Conservation (phyloP, 2,888 invertebrate genomes). For the Selenia dentaria region DNA sequence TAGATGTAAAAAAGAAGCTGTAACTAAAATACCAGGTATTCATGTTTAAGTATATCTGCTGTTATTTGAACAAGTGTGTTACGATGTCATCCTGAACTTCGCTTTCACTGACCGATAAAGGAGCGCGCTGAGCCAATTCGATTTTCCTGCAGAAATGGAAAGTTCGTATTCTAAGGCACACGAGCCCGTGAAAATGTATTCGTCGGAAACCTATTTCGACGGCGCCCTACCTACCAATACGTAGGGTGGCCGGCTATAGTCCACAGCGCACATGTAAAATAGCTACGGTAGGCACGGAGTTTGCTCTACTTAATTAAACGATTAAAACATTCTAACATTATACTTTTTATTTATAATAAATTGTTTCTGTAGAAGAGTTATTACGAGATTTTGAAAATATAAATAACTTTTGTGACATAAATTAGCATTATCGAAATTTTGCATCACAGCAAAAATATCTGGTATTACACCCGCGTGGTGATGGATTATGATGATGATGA, state of each 20-base stretch:
- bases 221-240: conserved; percentile 76
- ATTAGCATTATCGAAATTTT: too few relatives aligned
- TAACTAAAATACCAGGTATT: too few relatives aligned
- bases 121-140: conserved; percentile 33
- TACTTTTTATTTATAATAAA: too few relatives aligned
- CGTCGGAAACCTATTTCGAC: conserved; percentile 75
- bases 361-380: too few relatives aligned
- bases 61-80: not conserved
- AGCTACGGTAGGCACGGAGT: conserved; percentile 53
- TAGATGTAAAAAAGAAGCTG: too few relatives aligned
- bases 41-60: too few relatives aligned
- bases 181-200: conserved; percentile 73
- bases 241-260: conserved; percentile 76
- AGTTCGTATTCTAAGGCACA: conserved; percentile 63
- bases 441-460: too few relatives aligned
- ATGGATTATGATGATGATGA: too few relatives aligned
- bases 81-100: not conserved
- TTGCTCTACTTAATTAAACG: conserved; percentile 59
- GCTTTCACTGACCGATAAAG: conserved; percentile 39
- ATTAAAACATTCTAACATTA: too few relatives aligned
- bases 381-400: too few relatives aligned
- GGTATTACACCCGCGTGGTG: too few relatives aligned
- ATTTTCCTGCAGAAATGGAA: conserved; percentile 62
- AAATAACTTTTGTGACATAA: too few relatives aligned
- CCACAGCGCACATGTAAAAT: conserved; percentile 80